A percentile compares a stretch with the other conserved stretches of the same genome.
These are phyloP conservation scores for Chorisops tibialis DNA, from an alignment of 2,888 invertebrate species.

Conservation along the genomic window DNA sequence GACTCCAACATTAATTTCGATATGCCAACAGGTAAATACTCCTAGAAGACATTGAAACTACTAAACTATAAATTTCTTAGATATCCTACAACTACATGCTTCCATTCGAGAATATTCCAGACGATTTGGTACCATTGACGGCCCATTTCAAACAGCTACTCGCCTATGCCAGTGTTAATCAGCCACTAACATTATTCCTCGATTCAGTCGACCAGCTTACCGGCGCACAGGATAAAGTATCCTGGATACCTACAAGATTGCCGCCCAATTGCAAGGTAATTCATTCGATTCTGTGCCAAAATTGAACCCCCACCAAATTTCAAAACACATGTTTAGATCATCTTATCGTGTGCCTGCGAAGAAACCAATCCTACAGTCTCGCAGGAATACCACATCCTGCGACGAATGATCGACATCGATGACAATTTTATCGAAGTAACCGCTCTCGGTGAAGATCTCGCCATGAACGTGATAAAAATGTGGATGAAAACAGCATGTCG, in stretches of 20 bases:
- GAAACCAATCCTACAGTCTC: constrained; percentile 83
- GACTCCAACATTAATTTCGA: constrained; percentile 89
- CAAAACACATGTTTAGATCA: constrained; percentile 59
- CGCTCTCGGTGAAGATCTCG: constrained; percentile 87
- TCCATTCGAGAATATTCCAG: constrained; percentile 90
- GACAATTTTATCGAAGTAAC: constrained; percentile 88
- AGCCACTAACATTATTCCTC: constrained; percentile 85
- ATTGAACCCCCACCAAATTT: neutral
- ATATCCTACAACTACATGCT: constrained; percentile 89
- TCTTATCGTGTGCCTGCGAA: constrained; percentile 87
- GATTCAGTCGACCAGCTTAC: constrained; percentile 97
- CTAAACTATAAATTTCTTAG: constrained; percentile 53
- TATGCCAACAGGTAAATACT: constrained; percentile 80
- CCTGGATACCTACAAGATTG: constrained; percentile 90
- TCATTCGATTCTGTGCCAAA: neutral
- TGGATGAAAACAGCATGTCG: constrained; percentile 91
- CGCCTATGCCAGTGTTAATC: constrained; percentile 74
- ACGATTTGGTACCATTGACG: constrained; percentile 91
- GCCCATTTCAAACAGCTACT: constrained; percentile 94
- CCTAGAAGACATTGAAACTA: constrained; percentile 7
- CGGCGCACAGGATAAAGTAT: constrained; percentile 88
- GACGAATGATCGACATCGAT: constrained; percentile 83
- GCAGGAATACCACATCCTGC: constrained; percentile 78
- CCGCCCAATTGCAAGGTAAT: constrained; percentile 83
- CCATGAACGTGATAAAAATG: constrained; percentile 82